phyloP scores from a whole-genome alignment of 2,888 invertebrate genomes.

The Poecilus cupreus region DNA sequence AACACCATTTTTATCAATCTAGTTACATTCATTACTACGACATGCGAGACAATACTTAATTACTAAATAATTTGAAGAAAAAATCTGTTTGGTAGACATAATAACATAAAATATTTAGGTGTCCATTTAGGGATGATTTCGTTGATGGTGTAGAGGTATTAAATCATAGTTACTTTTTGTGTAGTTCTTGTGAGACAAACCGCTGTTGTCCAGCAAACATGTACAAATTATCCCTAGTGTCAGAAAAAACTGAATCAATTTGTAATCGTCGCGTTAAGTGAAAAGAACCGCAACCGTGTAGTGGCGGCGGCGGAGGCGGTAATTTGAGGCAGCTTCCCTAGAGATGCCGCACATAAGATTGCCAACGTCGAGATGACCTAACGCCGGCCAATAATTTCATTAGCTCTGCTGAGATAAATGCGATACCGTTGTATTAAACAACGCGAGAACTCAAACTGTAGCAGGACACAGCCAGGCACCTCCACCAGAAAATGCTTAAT shows the following conservation, averaged over 20 bases:
- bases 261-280: constrained; percentile 35
- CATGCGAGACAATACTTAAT: too few relatives aligned
- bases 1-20: too few relatives aligned
- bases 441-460: background rate
- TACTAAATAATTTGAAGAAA: too few relatives aligned
- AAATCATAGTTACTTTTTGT: background rate
- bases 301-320: constrained; percentile 27
- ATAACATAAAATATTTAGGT: too few relatives aligned
- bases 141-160: background rate
- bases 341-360: constrained; percentile 56
- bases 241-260: constrained; percentile 45
- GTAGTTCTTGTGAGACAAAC: too few relatives aligned
- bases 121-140: background rate
- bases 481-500: too few relatives aligned
- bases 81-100: too few relatives aligned
- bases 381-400: constrained; percentile 76
- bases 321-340: constrained; percentile 50
- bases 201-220: constrained; percentile 34
- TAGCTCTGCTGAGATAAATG: constrained; percentile 76
- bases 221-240: constrained; percentile 31
- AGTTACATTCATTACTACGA: too few relatives aligned
- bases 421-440: constrained; percentile 64
- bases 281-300: background rate
- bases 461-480: too few relatives aligned
- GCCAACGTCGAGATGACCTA: constrained; percentile 67